A percentile compares a stretch with the other conserved stretches of the same genome.
phyloP scores from a whole-genome alignment of 1,140 invertebrate species.

The Bombus cullumanus region DNA sequence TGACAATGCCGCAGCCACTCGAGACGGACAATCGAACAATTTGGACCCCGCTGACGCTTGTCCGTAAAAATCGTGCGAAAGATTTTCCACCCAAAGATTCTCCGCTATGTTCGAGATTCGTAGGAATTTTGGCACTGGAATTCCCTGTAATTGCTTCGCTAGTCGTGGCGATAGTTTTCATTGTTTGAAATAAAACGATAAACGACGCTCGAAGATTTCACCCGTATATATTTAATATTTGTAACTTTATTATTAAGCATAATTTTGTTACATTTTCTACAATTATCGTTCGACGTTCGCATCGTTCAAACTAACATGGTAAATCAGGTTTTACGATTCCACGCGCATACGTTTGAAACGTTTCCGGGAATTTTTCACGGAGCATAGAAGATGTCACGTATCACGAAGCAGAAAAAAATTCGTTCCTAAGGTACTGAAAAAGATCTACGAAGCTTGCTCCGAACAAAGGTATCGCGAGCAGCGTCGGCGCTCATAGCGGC shows the following conservation, averaged over 20 bases:
- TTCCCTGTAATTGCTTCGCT: not conserved
- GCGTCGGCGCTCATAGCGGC: not conserved
- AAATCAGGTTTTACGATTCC: too few species aligned
- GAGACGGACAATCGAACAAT: conserved; percentile 74
- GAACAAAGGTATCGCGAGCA: not conserved
- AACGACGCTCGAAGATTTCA: not conserved
- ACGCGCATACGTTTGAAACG: not conserved
- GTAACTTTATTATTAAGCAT: too few species aligned
- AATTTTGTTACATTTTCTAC: too few species aligned
- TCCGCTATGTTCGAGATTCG: too few species aligned
- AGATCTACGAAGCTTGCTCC: not conserved
- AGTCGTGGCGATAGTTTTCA: too few species aligned
- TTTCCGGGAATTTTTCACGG: not conserved
- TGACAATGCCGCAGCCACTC: conserved; percentile 69
- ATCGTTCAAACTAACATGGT: too few species aligned
- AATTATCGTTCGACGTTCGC: too few species aligned
- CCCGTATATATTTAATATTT: too few species aligned
- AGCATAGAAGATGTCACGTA: too few species aligned
- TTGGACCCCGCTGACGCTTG: conserved; percentile 61
- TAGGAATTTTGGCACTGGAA: not conserved
- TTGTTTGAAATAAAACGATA: not conserved
- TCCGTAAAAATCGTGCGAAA: conserved; percentile 58
- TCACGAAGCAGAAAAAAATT: not conserved
- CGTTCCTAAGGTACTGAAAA: too few species aligned
- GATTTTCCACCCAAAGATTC: conserved; percentile 45